A percentile compares a stretch with the other conserved stretches of the same genome.
Conservation (phyloP, 2,888 invertebrate species). For the Dicranocentrus wangi region DNA sequence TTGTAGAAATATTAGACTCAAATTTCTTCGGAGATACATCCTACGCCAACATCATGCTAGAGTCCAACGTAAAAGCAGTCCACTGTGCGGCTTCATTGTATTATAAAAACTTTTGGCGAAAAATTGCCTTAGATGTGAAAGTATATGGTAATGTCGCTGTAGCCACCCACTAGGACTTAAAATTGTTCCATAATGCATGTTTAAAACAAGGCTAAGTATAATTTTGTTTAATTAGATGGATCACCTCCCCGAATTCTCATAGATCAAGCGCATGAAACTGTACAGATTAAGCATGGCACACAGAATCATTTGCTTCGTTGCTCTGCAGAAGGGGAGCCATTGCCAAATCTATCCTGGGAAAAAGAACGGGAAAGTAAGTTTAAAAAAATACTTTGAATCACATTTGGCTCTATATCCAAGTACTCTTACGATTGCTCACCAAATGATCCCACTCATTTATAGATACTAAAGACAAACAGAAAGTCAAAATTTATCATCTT, state of each 20-base stretch:
- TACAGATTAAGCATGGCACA: neutral
- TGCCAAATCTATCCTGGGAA: constrained; percentile 14
- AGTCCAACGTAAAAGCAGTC: constrained; percentile 10
- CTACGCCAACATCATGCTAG: neutral
- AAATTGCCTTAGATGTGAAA: neutral
- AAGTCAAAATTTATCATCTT: constrained; percentile 8
- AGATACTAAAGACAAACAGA: neutral
- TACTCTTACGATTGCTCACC: no score
- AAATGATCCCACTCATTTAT: neutral
- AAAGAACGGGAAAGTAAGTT: constrained; percentile 2
- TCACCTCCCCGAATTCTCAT: neutral
- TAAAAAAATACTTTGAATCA: neutral
- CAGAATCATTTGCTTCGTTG: constrained; percentile 14
- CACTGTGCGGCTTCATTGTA: constrained; percentile 25
- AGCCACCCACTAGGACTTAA: neutral
- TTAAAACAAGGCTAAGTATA: neutral
- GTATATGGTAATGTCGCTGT: constrained; percentile 4
- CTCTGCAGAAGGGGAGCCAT: constrained; percentile 9
- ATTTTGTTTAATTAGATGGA: constrained; percentile 4
- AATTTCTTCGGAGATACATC: constrained; percentile 16
- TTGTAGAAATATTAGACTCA: constrained; percentile 2
- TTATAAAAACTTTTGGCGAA: constrained; percentile 28
- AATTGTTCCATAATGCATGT: neutral
- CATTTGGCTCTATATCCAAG: no score
- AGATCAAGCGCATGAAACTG: constrained; percentile 3